phyloP scores from a whole-genome alignment of 2,113 vertebrate species.

The Sminthopsis crassicaudata region DNA sequence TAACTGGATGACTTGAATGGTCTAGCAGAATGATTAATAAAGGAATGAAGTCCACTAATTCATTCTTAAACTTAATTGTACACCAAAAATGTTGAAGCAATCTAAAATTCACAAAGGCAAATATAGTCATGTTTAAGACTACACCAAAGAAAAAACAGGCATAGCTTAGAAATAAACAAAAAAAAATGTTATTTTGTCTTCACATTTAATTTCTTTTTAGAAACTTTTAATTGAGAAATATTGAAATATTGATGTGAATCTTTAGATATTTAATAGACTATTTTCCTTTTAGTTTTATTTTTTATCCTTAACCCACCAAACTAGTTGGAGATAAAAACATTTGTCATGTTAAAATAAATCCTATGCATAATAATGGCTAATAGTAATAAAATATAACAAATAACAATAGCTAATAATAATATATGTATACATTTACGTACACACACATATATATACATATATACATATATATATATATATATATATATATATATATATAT shows the following conservation, averaged over 20 bases:
- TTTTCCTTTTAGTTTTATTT: neutral
- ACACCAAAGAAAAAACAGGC: slow-evolving; percentile 1
- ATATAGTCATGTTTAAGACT: neutral
- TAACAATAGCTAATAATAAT: too few relatives aligned
- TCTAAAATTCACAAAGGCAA: neutral
- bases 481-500: too few relatives aligned
- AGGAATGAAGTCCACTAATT: neutral
- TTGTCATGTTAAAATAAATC: too few relatives aligned
- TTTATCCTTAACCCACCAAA: neutral
- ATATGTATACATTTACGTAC: neutral
- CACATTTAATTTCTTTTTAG: slow-evolving; percentile 3
- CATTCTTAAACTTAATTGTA: neutral
- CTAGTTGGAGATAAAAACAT: neutral
- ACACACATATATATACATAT: too few relatives aligned
- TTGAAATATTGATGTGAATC: neutral
- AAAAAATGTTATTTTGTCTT: slow-evolving; percentile 8
- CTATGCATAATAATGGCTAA: neutral
- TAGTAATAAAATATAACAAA: too few relatives aligned
- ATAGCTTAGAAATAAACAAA: neutral
- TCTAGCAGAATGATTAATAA: neutral
- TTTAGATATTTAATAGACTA: neutral
- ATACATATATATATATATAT: neutral
- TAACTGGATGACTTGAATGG: neutral
- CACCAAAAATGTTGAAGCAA: neutral
- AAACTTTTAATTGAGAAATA: neutral